Evolutionary conservation across 2,113 vertebrate genomes (phyloP).

Genomic region (Aptenodytes patagonicus): DNA sequence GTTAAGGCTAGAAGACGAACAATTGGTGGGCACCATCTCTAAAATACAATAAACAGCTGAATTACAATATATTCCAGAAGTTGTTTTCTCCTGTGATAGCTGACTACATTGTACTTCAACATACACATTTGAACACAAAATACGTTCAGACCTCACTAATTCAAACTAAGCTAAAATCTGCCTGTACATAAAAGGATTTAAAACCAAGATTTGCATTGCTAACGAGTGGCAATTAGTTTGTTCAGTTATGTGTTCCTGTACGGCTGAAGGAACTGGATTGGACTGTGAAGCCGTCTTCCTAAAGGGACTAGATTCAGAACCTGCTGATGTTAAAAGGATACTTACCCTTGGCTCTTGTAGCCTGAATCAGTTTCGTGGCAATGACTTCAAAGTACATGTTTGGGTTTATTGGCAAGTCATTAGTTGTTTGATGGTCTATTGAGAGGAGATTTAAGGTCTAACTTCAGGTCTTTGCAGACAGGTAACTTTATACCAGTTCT

Average conservation of each 20-base stretch:
- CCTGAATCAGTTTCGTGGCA: neutral
- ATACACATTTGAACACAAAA: conserved; percentile 7
- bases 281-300: neutral
- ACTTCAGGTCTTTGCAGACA: neutral
- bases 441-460: neutral
- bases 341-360: neutral
- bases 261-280: neutral
- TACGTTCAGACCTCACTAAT: neutral
- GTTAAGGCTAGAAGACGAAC: neutral
- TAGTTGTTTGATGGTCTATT: neutral
- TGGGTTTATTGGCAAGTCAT: neutral
- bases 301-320: neutral
- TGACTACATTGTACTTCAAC: neutral
- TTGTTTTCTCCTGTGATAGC: neutral
- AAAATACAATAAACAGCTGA: conserved; percentile 4
- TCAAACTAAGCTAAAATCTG: neutral
- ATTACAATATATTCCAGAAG: neutral
- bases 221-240: neutral
- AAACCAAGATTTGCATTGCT: neutral
- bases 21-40: neutral
- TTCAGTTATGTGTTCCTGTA: neutral
- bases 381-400: neutral
- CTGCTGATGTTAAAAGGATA: neutral
- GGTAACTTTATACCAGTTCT: neutral
- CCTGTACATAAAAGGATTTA: neutral